Base-by-base conservation (phyloP, 1,140 invertebrate genomes). In the Drosophila sp. region DNA sequence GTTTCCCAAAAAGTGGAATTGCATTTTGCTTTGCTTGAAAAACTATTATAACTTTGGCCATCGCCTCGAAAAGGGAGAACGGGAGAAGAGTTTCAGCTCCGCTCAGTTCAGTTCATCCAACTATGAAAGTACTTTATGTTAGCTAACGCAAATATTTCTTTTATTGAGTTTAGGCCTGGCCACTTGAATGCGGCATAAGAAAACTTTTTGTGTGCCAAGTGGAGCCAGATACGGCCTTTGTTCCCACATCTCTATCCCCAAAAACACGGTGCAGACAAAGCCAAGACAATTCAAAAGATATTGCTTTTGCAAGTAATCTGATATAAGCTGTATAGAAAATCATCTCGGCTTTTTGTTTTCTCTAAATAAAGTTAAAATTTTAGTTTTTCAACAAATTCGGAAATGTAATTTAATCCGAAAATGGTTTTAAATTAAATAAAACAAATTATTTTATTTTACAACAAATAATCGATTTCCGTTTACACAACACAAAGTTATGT, bases 81-180 rank as follows among this genome's bases (percentile, higher is more conserved):
- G 17, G 6, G 44, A 58, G n/a, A 56, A 58, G 17, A 17, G 32
- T 25, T 58, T 50, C 23, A 50, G 44, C 23, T 23, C 25, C 44
- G 23, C 72, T 80, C 66, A 83, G 76, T 87, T 87, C 83, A 89
- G 84, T 87, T 87, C 83, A 87, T 76, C 83, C 83, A 87, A 87
- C 84, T 86, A 86, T 86, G 76, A 86, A 87, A 89, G 83, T 87
- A 87, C 83, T 87, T 87, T 87, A 87, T 89, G 83, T 89, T 72
- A 82, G 84, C 83, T 87, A 87, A 89, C 84, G 89, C 87, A 87
- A 87, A 87, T 87, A 87, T 87, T 87, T 87, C 83, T 87, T 87
- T 87, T 89, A 87, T 87, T 87, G 83, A 87, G 83, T 87, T 87
- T 83, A 72, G 50, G 41, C 44, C 35, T 60, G 57, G 54, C 61